Conservation (phyloP, 2,888 invertebrate species). For the Clusia tigrina region DNA sequence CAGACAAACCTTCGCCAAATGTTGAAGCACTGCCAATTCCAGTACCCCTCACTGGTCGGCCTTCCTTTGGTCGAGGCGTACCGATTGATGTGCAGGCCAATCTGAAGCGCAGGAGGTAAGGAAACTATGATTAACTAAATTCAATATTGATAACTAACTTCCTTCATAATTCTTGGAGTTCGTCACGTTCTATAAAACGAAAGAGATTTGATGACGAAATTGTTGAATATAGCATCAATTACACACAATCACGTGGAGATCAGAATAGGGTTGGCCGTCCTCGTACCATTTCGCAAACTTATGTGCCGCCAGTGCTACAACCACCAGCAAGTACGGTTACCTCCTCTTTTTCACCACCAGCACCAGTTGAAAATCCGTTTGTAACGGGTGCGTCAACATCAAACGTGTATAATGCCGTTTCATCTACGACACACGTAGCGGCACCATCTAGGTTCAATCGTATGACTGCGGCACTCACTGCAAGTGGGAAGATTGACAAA, state of each 20-base stretch:
- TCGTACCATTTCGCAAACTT: constrained; percentile 67
- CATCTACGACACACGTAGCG: background rate
- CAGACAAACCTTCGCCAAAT: too few species aligned
- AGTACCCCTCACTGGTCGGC: too few species aligned
- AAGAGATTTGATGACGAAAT: constrained; percentile 97
- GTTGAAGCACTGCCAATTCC: too few species aligned
- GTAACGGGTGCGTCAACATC: constrained; percentile 25
- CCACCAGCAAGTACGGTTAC: constrained; percentile 26
- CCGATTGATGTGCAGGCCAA: constrained; percentile 57
- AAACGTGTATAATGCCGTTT: background rate
- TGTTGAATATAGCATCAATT: constrained; percentile 86
- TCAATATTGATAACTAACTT: background rate
- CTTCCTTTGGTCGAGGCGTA: too few species aligned
- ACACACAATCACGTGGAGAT: constrained; percentile 66
- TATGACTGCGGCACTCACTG: constrained; percentile 28
- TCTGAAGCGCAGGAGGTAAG: constrained; percentile 61
- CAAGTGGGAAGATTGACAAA: constrained; percentile 36
- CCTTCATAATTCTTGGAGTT: constrained; percentile 67
- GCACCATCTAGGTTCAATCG: background rate
- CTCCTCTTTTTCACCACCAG: constrained; percentile 16
- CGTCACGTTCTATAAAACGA: constrained; percentile 92
- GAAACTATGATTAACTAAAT: background rate
- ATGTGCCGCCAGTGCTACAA: constrained; percentile 40
- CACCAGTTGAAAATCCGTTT: background rate
- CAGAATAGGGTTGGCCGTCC: constrained; percentile 58